Base-by-base conservation (phyloP, 2,888 invertebrate genomes). In the Resseliella maxima region DNA sequence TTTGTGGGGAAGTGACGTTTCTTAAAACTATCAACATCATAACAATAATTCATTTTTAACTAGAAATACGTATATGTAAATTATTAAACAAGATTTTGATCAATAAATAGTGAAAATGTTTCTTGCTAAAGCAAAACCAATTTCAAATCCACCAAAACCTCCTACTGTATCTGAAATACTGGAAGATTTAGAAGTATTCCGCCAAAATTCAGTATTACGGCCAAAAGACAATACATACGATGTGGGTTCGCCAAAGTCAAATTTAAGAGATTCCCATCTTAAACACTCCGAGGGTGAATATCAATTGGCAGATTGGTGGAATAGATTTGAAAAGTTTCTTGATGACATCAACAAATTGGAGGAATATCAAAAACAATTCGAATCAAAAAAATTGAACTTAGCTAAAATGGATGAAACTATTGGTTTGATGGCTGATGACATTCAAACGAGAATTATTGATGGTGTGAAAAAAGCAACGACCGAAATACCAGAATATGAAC, bases 101-200 rank as follows among this genome's bases (percentile, higher is more conserved):
- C n/a, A 50, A 41, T 41, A 41, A 54, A 64, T 6, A n/a, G n/a
- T 27, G 31, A 64, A 64, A 64, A 64, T 64, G 64, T 64, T 64
- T n/a, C n/a, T n/a, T n/a, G n/a, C 38, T 0, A 2, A n/a, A 83
- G 83, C 86, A 88, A 88, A 87, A 86, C 88, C 15, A 88, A 88
- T 86, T 88, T 87, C 81, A 72, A 87, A 89, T 12, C 90, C 90
- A 12, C 90, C 90, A 0, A 86, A 88, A 36, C 88, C 90, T 0
- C 90, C 90, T 1, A 89, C 89, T 12, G 35, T 89, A 2, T 89
- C 89, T 0, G 90, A 91, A 87, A 89, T 91, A 35, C 46, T 90
- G 0, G 88, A 89, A 35, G 91, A 91, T 85, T 88, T 91, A 86
- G 89, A 90, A 88, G 90, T 90, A 12, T 91, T 91, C 87, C 88